A percentile compares a stretch with the other conserved stretches of the same genome.
phyloP scores from a whole-genome alignment of 2,113 vertebrate species.

The Maccullochella peelii region DNA sequence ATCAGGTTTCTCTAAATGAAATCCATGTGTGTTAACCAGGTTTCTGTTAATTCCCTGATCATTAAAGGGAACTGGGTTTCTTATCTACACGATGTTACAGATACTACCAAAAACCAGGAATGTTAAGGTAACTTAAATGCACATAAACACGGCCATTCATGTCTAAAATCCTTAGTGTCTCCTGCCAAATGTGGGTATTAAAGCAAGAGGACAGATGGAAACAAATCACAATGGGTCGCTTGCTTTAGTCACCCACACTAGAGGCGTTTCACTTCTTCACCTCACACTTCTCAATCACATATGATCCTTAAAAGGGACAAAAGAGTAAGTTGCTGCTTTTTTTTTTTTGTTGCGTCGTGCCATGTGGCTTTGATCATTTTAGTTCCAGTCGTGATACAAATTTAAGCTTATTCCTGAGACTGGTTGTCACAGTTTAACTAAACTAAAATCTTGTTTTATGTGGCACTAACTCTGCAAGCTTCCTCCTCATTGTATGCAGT shows the following conservation, averaged over 20 bases:
- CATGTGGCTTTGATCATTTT: neutral
- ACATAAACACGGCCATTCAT: neutral
- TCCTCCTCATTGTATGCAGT: neutral
- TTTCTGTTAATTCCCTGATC: neutral
- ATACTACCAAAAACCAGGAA: neutral
- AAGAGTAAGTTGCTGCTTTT: neutral
- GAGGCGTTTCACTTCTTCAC: neutral
- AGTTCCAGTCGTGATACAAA: neutral
- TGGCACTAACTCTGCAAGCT: neutral
- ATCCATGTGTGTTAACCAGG: neutral
- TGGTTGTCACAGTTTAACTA: too few species aligned
- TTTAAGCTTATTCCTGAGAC: neutral
- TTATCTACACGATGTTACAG: neutral
- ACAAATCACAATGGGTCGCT: neutral
- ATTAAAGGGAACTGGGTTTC: neutral
- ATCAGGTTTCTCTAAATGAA: neutral
- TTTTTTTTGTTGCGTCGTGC: neutral
- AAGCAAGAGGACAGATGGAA: neutral
- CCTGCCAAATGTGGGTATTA: neutral
- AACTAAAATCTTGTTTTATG: too few species aligned
- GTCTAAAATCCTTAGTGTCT: neutral
- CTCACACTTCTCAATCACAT: conserved; percentile 2
- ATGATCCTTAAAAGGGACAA: neutral
- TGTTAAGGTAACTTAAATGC: neutral
- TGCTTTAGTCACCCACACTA: neutral